Evolutionary conservation across 92 coral and sea anemone species (phyloP).

Genomic region (Porites lobata): DNA sequence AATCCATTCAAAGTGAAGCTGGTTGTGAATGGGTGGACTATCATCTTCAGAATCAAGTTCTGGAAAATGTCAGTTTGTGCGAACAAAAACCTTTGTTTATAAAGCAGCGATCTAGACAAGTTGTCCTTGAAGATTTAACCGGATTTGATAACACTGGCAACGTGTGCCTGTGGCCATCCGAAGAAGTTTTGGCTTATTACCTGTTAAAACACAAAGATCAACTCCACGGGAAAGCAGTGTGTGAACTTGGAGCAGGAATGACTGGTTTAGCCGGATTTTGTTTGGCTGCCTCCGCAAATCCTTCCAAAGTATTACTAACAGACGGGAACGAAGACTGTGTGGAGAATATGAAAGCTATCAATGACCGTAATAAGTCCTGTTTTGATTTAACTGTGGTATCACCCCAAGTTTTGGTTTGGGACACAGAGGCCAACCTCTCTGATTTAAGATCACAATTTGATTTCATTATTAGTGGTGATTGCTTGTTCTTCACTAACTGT

Average conservation of each 20-base stretch:
- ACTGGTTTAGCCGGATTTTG: slow-evolving; percentile 88
- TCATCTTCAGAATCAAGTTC: background rate
- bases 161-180: slow-evolving; percentile 97
- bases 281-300: slow-evolving; percentile 80
- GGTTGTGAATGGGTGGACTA: slow-evolving; percentile 38
- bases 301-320: slow-evolving; percentile 80
- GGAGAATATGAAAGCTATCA: slow-evolving; percentile 73
- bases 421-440: slow-evolving; percentile 34
- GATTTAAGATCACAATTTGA: slow-evolving; percentile 74
- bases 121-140: slow-evolving; percentile 73
- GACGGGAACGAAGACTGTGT: slow-evolving; percentile 90
- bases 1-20: slow-evolving; percentile 30
- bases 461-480: slow-evolving; percentile 83
- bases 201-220: slow-evolving; percentile 64
- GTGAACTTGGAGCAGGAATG: slow-evolving; percentile 99
- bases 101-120: slow-evolving; percentile 69
- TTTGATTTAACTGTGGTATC: slow-evolving; percentile 64
- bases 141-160: slow-evolving; percentile 98
- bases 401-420: slow-evolving; percentile 75
- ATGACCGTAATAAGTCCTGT: slow-evolving; percentile 32
- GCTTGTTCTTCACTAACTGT: slow-evolving; percentile 66
- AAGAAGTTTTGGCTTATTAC: slow-evolving; percentile 86
- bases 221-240: slow-evolving; percentile 73
- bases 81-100: slow-evolving; percentile 11
- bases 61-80: background rate